Conservation (phyloP, 2,888 invertebrate species). For the Scaptodrosophila latifasciaeformis region DNA sequence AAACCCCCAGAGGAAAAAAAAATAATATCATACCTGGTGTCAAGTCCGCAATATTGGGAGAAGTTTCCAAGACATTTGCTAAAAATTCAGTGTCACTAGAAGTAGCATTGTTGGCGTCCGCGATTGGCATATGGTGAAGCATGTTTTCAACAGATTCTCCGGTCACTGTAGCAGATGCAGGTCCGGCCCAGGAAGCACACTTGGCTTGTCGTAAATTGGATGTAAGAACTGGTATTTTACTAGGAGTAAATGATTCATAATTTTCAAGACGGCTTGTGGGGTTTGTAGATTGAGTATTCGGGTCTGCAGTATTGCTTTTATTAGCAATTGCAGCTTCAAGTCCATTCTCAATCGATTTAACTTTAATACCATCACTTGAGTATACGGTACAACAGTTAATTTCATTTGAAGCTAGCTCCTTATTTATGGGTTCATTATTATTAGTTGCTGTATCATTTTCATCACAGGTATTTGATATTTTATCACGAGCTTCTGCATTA, state of each 20-base stretch:
- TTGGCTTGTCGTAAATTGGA: constrained; percentile 80
- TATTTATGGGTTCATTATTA: constrained; percentile 8
- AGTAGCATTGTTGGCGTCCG: background rate
- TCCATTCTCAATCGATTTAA: constrained; percentile 27
- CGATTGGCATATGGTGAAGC: constrained; percentile 4
- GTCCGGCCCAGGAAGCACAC: constrained; percentile 83
- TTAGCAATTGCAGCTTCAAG: background rate
- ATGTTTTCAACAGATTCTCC: background rate
- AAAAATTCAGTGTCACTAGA: constrained; percentile 42
- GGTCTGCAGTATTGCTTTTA: constrained; percentile 12
- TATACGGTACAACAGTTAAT: constrained; percentile 8
- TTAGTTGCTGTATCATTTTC: constrained; percentile 18
- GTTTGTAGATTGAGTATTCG: background rate
- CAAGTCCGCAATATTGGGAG: constrained; percentile 75
- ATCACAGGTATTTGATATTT: constrained; percentile 36
- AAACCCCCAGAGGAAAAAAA: background rate
- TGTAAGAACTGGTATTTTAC: constrained; percentile 80
- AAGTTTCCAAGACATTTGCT: constrained; percentile 63
- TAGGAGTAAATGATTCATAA: constrained; percentile 65
- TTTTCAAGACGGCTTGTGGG: constrained; percentile 5
- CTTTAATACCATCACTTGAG: constrained; percentile 13
- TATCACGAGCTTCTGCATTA: constrained; percentile 23
- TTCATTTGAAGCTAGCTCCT: constrained; percentile 16
- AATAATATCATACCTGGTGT: constrained; percentile 76
- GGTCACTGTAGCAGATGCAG: constrained; percentile 51